phyloP scores from a whole-genome alignment of 2,888 invertebrate species.

The Caradrina kadenii region DNA sequence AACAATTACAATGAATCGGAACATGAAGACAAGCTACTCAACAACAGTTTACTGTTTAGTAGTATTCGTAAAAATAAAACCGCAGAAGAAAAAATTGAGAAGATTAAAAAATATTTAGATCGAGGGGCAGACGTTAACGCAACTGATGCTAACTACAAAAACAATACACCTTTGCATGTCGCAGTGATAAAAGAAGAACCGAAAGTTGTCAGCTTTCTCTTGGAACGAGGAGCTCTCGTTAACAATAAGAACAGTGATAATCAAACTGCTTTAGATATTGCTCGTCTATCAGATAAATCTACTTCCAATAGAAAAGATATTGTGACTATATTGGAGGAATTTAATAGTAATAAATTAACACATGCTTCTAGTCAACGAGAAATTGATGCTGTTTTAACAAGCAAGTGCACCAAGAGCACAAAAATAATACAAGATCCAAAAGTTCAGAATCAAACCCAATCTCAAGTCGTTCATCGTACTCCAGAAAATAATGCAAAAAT shows the following conservation, averaged over 20 bases:
- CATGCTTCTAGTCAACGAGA: background rate
- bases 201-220: slow-evolving; percentile 54
- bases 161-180: slow-evolving; percentile 63
- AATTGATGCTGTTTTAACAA: background rate
- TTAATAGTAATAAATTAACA: slow-evolving; percentile 6
- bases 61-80: slow-evolving; percentile 49
- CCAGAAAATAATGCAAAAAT: background rate
- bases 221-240: slow-evolving; percentile 56
- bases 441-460: background rate
- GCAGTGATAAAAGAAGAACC: slow-evolving; percentile 55
- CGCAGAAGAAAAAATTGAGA: slow-evolving; percentile 45
- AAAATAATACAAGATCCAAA: background rate
- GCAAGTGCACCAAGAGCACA: background rate
- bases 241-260: slow-evolving; percentile 49
- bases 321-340: slow-evolving; percentile 16
- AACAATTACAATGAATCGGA: slow-evolving; percentile 23
- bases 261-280: slow-evolving; percentile 60
- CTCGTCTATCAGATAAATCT: slow-evolving; percentile 16
- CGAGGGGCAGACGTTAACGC: slow-evolving; percentile 65
- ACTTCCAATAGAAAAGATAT: slow-evolving; percentile 1
- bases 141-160: slow-evolving; percentile 57
- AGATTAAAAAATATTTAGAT: slow-evolving; percentile 50
- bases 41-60: slow-evolving; percentile 56
- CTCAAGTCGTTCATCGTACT: background rate
- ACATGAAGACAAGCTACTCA: slow-evolving; percentile 44